Percentiles rank a stretch among this genome's conserved stretches.
phyloP scores from a whole-genome alignment of 2,113 vertebrate genomes.

The Antigone vipio region DNA sequence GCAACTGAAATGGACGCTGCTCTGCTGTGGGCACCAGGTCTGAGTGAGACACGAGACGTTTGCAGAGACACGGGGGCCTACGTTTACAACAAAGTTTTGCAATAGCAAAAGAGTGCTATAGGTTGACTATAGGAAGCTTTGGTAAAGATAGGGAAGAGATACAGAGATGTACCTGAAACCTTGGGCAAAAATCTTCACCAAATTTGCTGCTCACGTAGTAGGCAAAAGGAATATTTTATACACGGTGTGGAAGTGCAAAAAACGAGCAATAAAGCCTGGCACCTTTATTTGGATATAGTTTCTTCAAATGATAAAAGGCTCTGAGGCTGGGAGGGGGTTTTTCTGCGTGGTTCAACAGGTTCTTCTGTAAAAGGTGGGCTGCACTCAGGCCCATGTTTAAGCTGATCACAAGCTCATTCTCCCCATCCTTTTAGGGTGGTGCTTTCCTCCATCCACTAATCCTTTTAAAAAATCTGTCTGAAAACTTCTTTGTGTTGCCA shows the following conservation, averaged over 20 bases:
- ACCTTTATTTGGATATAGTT: background rate
- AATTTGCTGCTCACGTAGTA: background rate
- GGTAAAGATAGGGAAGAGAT: background rate
- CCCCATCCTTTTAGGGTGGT: background rate
- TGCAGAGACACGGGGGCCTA: too few relatives aligned
- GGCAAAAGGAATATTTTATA: background rate
- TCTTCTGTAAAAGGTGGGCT: background rate
- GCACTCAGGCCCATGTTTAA: background rate
- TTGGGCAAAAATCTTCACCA: background rate
- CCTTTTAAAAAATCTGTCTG: constrained; percentile 32
- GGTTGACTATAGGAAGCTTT: background rate
- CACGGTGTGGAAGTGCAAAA: background rate
- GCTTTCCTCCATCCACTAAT: background rate
- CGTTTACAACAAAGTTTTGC: background rate
- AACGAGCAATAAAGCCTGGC: rapidly evolving
- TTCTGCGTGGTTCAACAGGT: background rate
- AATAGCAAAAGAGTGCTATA: background rate
- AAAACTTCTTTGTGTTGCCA: constrained; percentile 29
- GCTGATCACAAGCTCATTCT: background rate
- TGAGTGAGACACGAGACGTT: background rate
- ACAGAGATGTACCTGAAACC: background rate
- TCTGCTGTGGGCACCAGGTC: background rate
- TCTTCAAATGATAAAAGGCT: background rate
- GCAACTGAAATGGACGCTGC: background rate
- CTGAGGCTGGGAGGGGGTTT: rapidly evolving